These are phyloP conservation scores for Tupaia tana DNA, from an alignment of 2,113 vertebrate species.

Conservation along the genomic window DNA sequence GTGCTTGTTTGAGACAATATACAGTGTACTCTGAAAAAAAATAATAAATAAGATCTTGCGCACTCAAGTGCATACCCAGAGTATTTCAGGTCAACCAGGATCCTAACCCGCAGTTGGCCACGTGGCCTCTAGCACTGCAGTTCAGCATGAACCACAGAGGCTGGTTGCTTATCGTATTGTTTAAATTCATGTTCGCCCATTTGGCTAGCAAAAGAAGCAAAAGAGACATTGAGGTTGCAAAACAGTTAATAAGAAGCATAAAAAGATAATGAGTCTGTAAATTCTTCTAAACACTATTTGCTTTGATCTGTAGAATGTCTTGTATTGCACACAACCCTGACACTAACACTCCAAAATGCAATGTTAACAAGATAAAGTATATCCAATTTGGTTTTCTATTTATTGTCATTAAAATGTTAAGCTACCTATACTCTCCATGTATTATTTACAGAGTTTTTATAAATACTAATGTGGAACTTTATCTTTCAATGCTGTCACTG, in stretches of 20 bases:
- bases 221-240: background rate
- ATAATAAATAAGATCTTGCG: too few relatives aligned
- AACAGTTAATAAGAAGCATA: background rate
- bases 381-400: background rate
- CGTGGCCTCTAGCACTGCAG: too few relatives aligned
- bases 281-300: background rate
- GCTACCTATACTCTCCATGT: background rate
- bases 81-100: too few relatives aligned
- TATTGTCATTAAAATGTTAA: slow-evolving; percentile 3
- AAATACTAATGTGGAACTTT: background rate
- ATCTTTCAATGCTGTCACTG: background rate
- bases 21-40: too few relatives aligned
- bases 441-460: background rate
- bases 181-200: background rate
- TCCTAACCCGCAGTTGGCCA: too few relatives aligned
- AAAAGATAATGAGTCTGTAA: background rate
- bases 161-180: background rate
- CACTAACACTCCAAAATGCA: background rate
- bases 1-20: too few relatives aligned
- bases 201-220: background rate
- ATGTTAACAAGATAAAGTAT: background rate
- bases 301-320: background rate
- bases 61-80: too few relatives aligned
- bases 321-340: accelerated
- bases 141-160: too few relatives aligned